phyloP scores from a whole-genome alignment of 1,140 invertebrate genomes.

The Lordiphosa collinella region DNA sequence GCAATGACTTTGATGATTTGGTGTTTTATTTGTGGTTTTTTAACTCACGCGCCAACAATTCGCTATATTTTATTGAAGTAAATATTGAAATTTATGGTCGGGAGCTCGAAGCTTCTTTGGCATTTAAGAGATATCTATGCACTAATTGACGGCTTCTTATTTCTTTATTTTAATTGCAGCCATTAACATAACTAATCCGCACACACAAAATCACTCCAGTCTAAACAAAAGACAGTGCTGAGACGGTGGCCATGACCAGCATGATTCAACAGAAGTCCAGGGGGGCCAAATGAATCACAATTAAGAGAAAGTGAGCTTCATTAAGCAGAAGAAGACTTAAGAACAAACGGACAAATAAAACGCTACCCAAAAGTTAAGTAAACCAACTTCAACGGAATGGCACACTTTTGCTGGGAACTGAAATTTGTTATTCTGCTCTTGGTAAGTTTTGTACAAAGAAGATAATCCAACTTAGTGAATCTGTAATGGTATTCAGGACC shows the following conservation, averaged over 20 bases:
- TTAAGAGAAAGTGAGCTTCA: constrained; percentile 49
- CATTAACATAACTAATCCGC: constrained; percentile 53
- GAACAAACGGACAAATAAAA: constrained; percentile 36
- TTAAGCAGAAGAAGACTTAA: constrained; percentile 29
- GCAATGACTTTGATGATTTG: constrained; percentile 4
- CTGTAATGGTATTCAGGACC: too few relatives aligned
- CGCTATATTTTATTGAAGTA: constrained; percentile 13
- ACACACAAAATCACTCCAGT: constrained; percentile 6
- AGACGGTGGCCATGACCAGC: constrained; percentile 9
- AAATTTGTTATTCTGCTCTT: constrained; percentile 64
- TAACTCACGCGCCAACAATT: constrained; percentile 7
- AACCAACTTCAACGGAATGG: constrained; percentile 46
- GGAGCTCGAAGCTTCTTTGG: constrained; percentile 2
- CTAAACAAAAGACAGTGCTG: neutral
- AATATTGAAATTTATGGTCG: constrained; percentile 25
- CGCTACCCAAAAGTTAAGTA: constrained; percentile 7
- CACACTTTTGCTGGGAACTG: constrained; percentile 73
- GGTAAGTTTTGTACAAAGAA: constrained; percentile 55
- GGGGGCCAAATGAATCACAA: constrained; percentile 59
- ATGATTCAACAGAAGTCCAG: constrained; percentile 49
- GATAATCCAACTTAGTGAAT: too few relatives aligned
- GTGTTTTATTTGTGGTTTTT: neutral
- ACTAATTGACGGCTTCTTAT: constrained; percentile 53
- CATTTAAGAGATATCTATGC: constrained; percentile 13
- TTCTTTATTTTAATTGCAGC: constrained; percentile 61